Conservation (phyloP, 2,113 vertebrate genomes). For the Tupaia chinensis region DNA sequence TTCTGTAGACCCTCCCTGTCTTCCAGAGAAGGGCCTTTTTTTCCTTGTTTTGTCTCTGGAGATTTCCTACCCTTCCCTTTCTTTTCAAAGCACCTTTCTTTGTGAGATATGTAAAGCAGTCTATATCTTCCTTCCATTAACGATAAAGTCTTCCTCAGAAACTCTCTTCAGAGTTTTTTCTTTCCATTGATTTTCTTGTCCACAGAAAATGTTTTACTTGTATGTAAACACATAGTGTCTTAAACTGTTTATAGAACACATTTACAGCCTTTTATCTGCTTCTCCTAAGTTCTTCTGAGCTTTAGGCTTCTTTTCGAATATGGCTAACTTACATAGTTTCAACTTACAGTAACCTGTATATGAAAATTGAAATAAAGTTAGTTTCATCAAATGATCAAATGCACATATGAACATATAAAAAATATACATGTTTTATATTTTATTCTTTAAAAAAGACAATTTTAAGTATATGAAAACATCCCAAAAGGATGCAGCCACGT, state of each 20-base stretch:
- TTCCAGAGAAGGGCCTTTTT: background rate
- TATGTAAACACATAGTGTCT: background rate
- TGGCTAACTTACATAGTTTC: background rate
- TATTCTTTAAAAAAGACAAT: background rate
- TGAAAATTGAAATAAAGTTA: slow-evolving; percentile 25
- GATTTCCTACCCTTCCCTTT: background rate
- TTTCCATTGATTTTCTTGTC: background rate
- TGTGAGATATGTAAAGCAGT: background rate
- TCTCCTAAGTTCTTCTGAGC: background rate
- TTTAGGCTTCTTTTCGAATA: slow-evolving; percentile 29
- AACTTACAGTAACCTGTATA: background rate
- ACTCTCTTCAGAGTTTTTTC: background rate
- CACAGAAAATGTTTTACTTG: background rate
- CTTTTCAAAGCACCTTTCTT: background rate
- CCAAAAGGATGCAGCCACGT: background rate
- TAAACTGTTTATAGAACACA: background rate
- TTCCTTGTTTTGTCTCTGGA: background rate
- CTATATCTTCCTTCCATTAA: background rate
- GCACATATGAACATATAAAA: background rate
- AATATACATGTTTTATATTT: background rate
- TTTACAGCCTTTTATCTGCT: background rate
- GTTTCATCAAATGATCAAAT: slow-evolving; percentile 17
- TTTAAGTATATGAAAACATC: slow-evolving; percentile 24
- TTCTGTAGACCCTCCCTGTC: background rate
- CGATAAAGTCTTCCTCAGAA: background rate